Conservation (phyloP, 1,140 invertebrate genomes). For the Drosophila nigromelanica region DNA sequence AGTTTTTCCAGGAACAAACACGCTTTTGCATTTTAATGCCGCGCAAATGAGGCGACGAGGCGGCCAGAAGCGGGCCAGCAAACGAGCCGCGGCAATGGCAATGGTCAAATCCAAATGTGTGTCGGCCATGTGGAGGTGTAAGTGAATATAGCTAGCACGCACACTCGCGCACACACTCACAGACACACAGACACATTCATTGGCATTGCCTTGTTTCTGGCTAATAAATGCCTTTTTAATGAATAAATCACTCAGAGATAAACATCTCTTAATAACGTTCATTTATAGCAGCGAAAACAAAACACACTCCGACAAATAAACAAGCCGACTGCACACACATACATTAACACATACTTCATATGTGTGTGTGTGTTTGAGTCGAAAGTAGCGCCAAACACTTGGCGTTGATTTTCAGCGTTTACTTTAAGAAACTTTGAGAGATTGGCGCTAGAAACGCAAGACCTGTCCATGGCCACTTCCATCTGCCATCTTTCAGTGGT, state of each 20-base stretch:
- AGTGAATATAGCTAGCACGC: slow-evolving; percentile 54
- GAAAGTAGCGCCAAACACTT: slow-evolving; percentile 51
- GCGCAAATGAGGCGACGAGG: slow-evolving; percentile 60
- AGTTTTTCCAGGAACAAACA: slow-evolving; percentile 81
- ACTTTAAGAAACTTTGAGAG: slow-evolving; percentile 55
- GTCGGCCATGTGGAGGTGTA: slow-evolving; percentile 46
- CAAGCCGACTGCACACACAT: slow-evolving; percentile 30
- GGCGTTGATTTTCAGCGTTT: slow-evolving; percentile 62
- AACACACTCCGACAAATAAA: slow-evolving; percentile 58
- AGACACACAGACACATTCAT: neutral
- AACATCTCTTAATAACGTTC: slow-evolving; percentile 82
- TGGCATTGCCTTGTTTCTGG: slow-evolving; percentile 63
- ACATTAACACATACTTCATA: neutral
- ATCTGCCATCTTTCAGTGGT: slow-evolving; percentile 13
- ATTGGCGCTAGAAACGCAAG: slow-evolving; percentile 65
- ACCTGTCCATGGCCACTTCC: slow-evolving; percentile 10
- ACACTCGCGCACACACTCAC: slow-evolving; percentile 27
- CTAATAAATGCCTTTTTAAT: slow-evolving; percentile 83
- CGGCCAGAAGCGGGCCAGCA: slow-evolving; percentile 15
- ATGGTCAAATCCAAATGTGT: slow-evolving; percentile 34
- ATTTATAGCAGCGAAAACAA: slow-evolving; percentile 81
- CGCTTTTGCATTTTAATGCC: slow-evolving; percentile 82
- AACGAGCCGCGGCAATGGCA: slow-evolving; percentile 41
- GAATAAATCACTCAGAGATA: slow-evolving; percentile 83
- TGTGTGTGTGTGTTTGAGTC: neutral